Base-by-base conservation (phyloP, 2,888 invertebrate genomes). In the Xylota segnis region DNA sequence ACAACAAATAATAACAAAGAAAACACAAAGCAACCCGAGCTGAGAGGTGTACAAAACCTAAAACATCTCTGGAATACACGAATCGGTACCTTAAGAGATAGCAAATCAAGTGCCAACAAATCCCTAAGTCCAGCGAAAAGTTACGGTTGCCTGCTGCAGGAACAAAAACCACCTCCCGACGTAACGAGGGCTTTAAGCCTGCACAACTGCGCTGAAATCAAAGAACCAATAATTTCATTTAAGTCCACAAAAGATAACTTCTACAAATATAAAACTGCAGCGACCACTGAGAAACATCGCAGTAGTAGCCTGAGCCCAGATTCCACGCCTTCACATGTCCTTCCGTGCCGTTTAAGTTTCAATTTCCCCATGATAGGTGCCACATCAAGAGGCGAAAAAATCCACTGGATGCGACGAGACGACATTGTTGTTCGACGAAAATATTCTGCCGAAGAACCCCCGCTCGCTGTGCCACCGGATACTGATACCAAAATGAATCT, bases 261-360 rank as follows among this genome's bases (percentile, higher is more conserved):
- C 84, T 91, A 92, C 82, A 92, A 92, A 87, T 92, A 92, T 88
- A 92, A 92, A 89, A 92, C 91, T 77, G 92, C 92, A 37, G 88
- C 88, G 40, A 88, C 88, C 5, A 76, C 83, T 84, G 54, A 88
- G 82, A 75, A 88, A 89, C 65, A 70, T 70, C 56, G 59, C 58
- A 74, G 50, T 50, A 37, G 58, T 61, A 47, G 47, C 56, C 43
- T 34, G 34, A 58, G 74, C 37, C 89, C 88, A 78, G 89, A 89
- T 83, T 88, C 87, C 70, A 88, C 87, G 32, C 88, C 89, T 29
- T 50, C 89, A 47, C 87, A 87, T 32, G 88, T 88, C 65, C 43
- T 10, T 16, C 59, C 65, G 9, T 83, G 29, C 59, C 79, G 12
- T 43, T 59, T 37, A 68, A 65, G 34, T 52, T 81, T 47, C 79